Percentiles rank a stretch among this genome's conserved stretches.
Evolutionary conservation across 2,113 vertebrate species (phyloP).

Genomic region (Lepisosteus osseus): DNA sequence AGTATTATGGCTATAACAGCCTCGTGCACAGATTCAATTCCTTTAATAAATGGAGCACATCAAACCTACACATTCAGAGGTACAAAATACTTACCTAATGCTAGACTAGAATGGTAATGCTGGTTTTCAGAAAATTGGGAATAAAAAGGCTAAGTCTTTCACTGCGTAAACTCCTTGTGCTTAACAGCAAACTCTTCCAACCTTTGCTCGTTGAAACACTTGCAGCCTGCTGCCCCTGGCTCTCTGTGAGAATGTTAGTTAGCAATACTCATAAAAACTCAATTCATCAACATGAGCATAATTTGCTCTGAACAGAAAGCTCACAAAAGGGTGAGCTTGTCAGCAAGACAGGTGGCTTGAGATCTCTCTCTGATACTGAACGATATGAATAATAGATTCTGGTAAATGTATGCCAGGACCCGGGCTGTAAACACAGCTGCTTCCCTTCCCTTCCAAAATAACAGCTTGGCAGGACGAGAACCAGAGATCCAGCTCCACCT

Average conservation of each 20-base stretch:
- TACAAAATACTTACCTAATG: neutral
- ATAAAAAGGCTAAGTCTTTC: neutral
- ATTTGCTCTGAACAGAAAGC: conserved; percentile 99
- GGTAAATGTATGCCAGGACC: conserved; percentile 99
- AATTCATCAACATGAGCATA: conserved; percentile 99
- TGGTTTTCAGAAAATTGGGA: too few relatives aligned
- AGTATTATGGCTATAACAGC: too few relatives aligned
- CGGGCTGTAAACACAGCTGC: conserved; percentile 99
- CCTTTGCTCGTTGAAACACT: conserved; percentile 84
- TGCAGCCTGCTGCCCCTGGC: conserved; percentile 87
- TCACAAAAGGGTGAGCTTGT: conserved; percentile 99
- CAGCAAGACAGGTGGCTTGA: conserved; percentile 99
- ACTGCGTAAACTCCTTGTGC: neutral
- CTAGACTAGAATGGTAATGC: too few relatives aligned
- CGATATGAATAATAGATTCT: conserved; percentile 99
- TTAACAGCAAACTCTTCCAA: conserved; percentile 64
- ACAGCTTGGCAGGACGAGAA: conserved; percentile 98
- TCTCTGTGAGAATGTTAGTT: conserved; percentile 89
- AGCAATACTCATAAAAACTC: conserved; percentile 98
- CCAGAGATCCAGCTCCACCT: conserved; percentile 92
- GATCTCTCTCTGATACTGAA: conserved; percentile 99
- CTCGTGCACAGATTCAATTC: neutral
- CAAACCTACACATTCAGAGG: neutral
- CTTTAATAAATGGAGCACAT: neutral
- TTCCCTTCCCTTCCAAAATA: conserved; percentile 99